These are phyloP conservation scores for Cardiocondyla obscurior DNA, from an alignment of 1,140 invertebrate species.

Conservation along the genomic window DNA sequence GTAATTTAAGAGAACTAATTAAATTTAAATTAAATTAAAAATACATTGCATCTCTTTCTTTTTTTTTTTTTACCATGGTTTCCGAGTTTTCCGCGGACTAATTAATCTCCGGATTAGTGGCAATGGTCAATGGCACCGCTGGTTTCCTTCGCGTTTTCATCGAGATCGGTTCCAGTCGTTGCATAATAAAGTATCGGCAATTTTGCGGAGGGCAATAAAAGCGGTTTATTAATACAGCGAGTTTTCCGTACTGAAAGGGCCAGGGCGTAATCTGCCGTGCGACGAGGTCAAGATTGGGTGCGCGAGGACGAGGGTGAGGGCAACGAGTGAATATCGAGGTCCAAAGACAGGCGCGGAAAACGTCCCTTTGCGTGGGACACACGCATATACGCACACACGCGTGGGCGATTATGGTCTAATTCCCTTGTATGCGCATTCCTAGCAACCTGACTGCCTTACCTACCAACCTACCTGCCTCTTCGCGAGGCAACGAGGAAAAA, in stretches of 20 bases:
- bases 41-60: not conserved
- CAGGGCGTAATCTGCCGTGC: slow-evolving; percentile 32
- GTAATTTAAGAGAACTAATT: not conserved
- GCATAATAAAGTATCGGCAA: not conserved
- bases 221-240: slow-evolving; percentile 37
- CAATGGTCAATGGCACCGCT: not conserved
- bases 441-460: slow-evolving; percentile 79
- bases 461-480: slow-evolving; percentile 81
- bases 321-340: slow-evolving; percentile 73
- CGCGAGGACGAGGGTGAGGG: slow-evolving; percentile 20
- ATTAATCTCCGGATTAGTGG: not conserved
- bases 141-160: not conserved
- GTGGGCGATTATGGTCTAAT: slow-evolving; percentile 82
- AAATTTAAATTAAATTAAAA: slow-evolving; percentile 1
- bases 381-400: slow-evolving; percentile 72
- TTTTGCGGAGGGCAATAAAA: slow-evolving; percentile 15
- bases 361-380: slow-evolving; percentile 75
- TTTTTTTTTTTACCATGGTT: not conserved
- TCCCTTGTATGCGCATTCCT: slow-evolving; percentile 80
- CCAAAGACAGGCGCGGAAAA: slow-evolving; percentile 67
- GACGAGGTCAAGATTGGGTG: slow-evolving; percentile 51
- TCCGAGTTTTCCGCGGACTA: not conserved
- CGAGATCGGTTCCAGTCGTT: not conserved
- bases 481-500: slow-evolving; percentile 71
- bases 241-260: slow-evolving; percentile 40